Evolutionary conservation across 2,797 vertebrate genomes (phyloP), one percentile per base, ranked within the genome.

Genomic region (Enteromius viviparus): DNA sequence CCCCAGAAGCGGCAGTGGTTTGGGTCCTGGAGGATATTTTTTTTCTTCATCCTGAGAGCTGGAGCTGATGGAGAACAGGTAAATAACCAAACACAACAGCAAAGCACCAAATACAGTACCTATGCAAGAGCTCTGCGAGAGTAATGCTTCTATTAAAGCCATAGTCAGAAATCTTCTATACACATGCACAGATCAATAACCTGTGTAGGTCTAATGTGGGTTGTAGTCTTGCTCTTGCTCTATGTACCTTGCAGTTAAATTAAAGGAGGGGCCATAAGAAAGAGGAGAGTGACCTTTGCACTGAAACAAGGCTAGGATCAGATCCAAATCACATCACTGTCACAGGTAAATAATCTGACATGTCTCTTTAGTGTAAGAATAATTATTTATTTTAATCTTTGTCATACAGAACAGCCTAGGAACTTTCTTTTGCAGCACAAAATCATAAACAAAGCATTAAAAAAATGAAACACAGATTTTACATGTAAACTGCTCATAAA

Each of bases 1-100:
- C 15, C 93, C 94, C 1, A 94, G 53, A 68, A 94, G 75, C 1
- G 91, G 93, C n/a, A 94, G 82, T 19, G 90, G 78, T 60, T n/a
- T 91, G 23, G 93, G 94, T 29, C 93, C 92, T 5, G 91, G 91
- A 76, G 90, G 92, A 7, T 80, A 40, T 8, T 40, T 7, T 40
- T 40, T 40, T 40, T 40, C 37, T 40, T 40, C 23, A 6, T 58
- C n/a, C 1, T 49, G 29, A 11, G 65, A 82, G 53, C 21, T 85
- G 45, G 60, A 81, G 11, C 12, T 23, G 15, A 85, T 86, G 19
- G 62, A 84, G n/a, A 89, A 2, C 7, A 89, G 1, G 1, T 81
- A 71, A 47, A 90, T 6, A 32, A 90, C 17, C 40, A 92, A 42
- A 55, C 91, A 26, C 9, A 76, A 2, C 55, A 87, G 49, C 3